phyloP scores from a whole-genome alignment of 2,888 invertebrate genomes.

The Sycophila texana region DNA sequence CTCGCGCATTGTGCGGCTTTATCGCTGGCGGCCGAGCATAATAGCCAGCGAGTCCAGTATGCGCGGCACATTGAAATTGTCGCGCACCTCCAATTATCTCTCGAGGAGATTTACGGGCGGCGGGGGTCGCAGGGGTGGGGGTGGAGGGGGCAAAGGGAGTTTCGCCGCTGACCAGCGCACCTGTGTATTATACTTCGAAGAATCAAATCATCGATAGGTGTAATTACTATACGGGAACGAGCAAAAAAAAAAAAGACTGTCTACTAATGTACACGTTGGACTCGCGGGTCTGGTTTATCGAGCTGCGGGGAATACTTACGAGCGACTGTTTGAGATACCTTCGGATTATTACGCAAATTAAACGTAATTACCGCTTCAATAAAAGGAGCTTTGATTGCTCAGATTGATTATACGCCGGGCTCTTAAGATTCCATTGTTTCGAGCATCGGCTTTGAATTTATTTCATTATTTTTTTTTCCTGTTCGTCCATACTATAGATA shows the following conservation, averaged over 20 bases:
- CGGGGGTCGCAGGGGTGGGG: not conserved
- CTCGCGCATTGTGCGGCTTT: not conserved
- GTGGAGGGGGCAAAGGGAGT: not conserved
- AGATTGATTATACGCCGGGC: too few relatives aligned
- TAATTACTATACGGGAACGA: too few relatives aligned
- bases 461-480: too few relatives aligned
- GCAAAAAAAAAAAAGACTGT: not conserved
- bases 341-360: not conserved
- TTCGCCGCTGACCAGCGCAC: not conserved
- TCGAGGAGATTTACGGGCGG: conserved; percentile 12
- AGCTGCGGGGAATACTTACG: not conserved
- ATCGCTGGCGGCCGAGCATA: not conserved
- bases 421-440: too few relatives aligned
- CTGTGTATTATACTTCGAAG: not conserved
- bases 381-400: too few relatives aligned
- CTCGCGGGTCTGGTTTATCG: not conserved
- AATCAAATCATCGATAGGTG: not conserved
- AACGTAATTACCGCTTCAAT: too few relatives aligned
- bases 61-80: conserved; percentile 6
- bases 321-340: too few relatives aligned
- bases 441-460: too few relatives aligned
- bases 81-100: conserved; percentile 17
- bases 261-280: not conserved
- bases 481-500: too few relatives aligned
- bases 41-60: not conserved